Conservation (phyloP, 2,113 vertebrate species). For the Mystacornis crossleyi region DNA sequence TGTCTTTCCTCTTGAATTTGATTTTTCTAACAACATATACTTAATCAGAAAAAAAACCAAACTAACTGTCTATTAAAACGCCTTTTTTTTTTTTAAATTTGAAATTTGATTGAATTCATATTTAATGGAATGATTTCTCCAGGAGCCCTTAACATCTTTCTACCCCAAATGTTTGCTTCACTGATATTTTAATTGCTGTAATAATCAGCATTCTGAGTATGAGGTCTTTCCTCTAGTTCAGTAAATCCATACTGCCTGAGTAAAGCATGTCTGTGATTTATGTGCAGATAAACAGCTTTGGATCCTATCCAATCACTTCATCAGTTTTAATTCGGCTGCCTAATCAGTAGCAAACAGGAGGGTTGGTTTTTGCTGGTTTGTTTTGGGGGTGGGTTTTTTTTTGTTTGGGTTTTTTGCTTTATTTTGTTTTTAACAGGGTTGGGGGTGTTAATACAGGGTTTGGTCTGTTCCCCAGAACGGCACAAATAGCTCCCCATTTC, state of each 20-base stretch:
- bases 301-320: constrained; percentile 57
- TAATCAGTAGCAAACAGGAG: constrained; percentile 69
- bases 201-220: constrained; percentile 56
- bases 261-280: constrained; percentile 64
- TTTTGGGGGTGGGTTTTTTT: neutral
- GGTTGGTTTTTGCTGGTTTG: neutral
- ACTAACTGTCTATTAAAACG: neutral
- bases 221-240: constrained; percentile 36
- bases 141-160: constrained; percentile 7
- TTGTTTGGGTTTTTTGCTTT: neutral
- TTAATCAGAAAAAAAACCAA: constrained; percentile 2
- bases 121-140: constrained; percentile 24
- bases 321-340: constrained; percentile 68
- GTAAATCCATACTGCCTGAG: constrained; percentile 48
- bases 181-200: constrained; percentile 63
- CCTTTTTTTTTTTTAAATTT: neutral
- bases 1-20: neutral
- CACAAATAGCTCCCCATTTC: constrained; percentile 50
- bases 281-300: constrained; percentile 71
- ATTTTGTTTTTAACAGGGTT: neutral
- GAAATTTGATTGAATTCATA: constrained; percentile 4
- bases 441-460: constrained; percentile 23
- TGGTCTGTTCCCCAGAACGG: constrained; percentile 50
- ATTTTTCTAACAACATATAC: neutral
- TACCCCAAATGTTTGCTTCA: constrained; percentile 35